These are phyloP conservation scores for Glaucopsyche alexis DNA, from an alignment of 2,888 invertebrate species.

Conservation along the genomic window DNA sequence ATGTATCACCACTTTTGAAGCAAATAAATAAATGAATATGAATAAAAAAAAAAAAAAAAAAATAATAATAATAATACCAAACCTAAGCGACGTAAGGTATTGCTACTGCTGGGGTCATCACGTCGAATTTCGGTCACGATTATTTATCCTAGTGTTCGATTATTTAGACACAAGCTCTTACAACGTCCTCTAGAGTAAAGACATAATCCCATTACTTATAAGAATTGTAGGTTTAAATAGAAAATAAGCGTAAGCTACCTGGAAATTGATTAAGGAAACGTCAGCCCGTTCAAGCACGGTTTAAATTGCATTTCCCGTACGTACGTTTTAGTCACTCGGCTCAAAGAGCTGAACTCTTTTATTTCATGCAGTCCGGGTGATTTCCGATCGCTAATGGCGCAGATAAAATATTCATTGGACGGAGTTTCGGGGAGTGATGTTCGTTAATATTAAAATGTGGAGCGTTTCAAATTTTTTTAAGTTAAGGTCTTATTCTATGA, in stretches of 20 bases:
- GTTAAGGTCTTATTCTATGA: background rate
- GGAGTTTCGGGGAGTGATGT: conserved; percentile 9
- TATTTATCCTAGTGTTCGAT: no score
- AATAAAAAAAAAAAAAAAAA: no score
- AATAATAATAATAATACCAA: no score
- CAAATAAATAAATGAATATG: no score
- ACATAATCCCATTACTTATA: no score
- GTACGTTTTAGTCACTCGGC: conserved; percentile 9
- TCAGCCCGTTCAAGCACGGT: background rate
- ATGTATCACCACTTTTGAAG: no score
- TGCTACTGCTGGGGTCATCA: no score
- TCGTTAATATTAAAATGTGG: conserved; percentile 10
- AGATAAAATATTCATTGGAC: conserved; percentile 5
- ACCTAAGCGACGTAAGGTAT: no score
- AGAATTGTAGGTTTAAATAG: background rate
- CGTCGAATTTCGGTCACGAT: no score
- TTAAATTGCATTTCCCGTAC: background rate
- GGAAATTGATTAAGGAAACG: background rate
- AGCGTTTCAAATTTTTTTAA: background rate
- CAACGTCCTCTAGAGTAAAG: no score
- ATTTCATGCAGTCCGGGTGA: background rate
- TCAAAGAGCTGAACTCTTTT: conserved; percentile 8
- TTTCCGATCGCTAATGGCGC: conserved; percentile 12
- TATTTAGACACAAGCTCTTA: no score
- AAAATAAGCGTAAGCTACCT: background rate